Evolutionary conservation across 2,888 invertebrate species (phyloP).

Genomic region (Pristionchus japonicus): DNA sequence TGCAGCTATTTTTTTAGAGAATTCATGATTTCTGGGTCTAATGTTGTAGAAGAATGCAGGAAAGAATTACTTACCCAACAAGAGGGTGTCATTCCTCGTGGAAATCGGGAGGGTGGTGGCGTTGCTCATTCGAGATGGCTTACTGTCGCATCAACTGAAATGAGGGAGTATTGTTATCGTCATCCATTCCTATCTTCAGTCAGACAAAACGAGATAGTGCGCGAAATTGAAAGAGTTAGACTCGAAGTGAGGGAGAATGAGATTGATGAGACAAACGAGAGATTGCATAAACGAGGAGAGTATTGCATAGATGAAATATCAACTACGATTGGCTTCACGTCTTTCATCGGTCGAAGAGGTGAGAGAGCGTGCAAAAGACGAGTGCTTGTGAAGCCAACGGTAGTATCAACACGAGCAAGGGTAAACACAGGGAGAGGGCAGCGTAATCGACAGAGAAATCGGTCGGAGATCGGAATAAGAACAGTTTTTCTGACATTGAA

Average conservation of each 20-base stretch:
- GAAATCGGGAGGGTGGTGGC: background rate
- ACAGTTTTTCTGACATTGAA: background rate
- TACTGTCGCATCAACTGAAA: conserved; percentile 29
- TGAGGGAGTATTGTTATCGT: background rate
- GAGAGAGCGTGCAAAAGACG: too few species aligned
- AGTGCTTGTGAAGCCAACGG: too few species aligned
- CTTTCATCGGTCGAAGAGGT: background rate
- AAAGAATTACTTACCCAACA: background rate
- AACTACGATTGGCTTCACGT: background rate
- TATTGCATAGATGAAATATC: background rate
- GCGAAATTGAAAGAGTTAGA: background rate
- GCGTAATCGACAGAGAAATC: background rate
- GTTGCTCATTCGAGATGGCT: conserved; percentile 3
- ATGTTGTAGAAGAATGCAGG: too few species aligned
- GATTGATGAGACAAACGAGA: background rate
- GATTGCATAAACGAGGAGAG: background rate
- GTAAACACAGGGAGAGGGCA: background rate
- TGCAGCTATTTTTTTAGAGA: too few species aligned
- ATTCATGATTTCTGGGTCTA: too few species aligned
- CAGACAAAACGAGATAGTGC: background rate
- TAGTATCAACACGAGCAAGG: background rate
- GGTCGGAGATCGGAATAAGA: background rate
- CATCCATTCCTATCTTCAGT: background rate
- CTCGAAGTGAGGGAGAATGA: background rate
- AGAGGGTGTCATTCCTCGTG: background rate